Evolutionary conservation across 1,140 invertebrate genomes (phyloP).

Genomic region (Hypsibius dujardini): DNA sequence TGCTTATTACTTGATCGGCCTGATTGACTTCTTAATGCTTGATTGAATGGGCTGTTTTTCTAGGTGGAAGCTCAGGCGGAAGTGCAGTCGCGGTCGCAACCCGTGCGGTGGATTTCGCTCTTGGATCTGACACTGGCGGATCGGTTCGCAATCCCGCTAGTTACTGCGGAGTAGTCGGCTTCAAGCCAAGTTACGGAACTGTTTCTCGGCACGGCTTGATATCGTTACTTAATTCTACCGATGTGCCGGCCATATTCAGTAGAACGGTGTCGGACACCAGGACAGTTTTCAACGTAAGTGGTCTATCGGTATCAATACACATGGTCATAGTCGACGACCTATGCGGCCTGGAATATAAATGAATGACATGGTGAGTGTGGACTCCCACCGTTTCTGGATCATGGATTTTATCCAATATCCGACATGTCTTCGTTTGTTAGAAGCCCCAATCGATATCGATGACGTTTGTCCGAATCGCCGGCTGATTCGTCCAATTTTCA

Average conservation of each 20-base stretch:
- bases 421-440: no score
- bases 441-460: no score
- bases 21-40: neutral
- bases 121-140: conserved; percentile 94
- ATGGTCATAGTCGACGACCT: no score
- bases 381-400: no score
- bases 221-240: conserved; percentile 89
- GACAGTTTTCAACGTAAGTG: conserved; percentile 40
- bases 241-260: conserved; percentile 74
- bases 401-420: no score
- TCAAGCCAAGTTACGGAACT: conserved; percentile 88
- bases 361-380: no score
- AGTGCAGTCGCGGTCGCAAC: conserved; percentile 80
- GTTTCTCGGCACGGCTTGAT: conserved; percentile 82
- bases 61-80: conserved; percentile 90
- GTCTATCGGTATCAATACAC: neutral
- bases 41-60: conserved; percentile 33
- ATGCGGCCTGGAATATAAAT: no score
- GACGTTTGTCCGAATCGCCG: no score
- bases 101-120: conserved; percentile 55
- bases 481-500: no score
- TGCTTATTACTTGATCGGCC: no score
- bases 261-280: conserved; percentile 57
- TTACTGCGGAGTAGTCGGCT: conserved; percentile 77
- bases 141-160: conserved; percentile 88